Evolutionary conservation across 2,797 vertebrate genomes (phyloP), one percentile per base, ranked within the genome.

Genomic region (Anguilla megastoma): DNA sequence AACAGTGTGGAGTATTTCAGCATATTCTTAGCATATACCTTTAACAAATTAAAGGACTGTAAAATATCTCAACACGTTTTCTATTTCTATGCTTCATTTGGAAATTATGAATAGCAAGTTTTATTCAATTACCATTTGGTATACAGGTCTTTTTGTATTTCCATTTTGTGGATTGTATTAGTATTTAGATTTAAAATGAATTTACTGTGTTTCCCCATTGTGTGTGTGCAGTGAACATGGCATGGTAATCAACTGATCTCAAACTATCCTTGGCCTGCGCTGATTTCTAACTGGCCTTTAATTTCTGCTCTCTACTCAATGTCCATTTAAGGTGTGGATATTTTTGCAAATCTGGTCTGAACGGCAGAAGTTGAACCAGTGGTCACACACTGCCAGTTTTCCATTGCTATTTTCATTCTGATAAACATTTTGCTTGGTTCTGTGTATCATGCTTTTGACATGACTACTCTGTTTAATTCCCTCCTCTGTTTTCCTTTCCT

Each of bases 401-500:
- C 21, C 48, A 84, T 45, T 27, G 14, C 36, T 24, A 3, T 87
- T 58, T 52, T 58, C 88, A 48, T 80, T 90, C 85, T 82, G 88
- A 86, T 27, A 85, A 84, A 87, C 90, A 90, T 91, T 89, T 88
- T 71, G 60, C 52, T 14, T 90, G 3, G 48, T 84, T 52, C 45
- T 1, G 30, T 27, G 21, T 54, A 4, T 84, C 24, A 30, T 56
- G 50, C n/a, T 7, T 30, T 6, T 84, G 16, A 48, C 18, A 8
- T 48, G 16, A 1, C 87, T 87, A 90, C 36, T 91, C 87, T 63
- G 90, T 92, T 85, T 89, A 87, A 90, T 90, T 85, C 86, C 60
- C 36, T 82, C 89, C 88, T 84, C 88, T 90, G 91, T 92, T 90
- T 89, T 90, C 87, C 90, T 88, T 86, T 89, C 86, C 36, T 88